Percentiles rank a stretch among this genome's conserved stretches.
These are phyloP conservation scores for Mythimna ferrago DNA, from an alignment of 2,888 invertebrate species.

Conservation along the genomic window DNA sequence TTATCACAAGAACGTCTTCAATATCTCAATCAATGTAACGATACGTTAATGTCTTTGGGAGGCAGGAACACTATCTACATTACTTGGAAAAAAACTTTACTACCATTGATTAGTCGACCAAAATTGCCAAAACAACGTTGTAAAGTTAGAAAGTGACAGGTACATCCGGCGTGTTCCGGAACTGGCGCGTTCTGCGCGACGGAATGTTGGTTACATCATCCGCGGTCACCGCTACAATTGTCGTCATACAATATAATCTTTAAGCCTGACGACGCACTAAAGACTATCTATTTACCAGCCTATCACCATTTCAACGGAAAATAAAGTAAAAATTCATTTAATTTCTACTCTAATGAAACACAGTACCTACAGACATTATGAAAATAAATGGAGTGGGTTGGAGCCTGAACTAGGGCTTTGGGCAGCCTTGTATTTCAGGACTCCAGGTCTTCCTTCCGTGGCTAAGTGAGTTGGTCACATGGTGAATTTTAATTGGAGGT, in stretches of 20 bases:
- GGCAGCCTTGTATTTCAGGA: not conserved
- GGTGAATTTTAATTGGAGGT: too few species aligned
- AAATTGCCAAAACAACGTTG: constrained; percentile 66
- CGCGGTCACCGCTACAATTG: constrained; percentile 62
- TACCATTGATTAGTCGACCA: constrained; percentile 37
- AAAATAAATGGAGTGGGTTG: not conserved
- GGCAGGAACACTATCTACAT: not conserved
- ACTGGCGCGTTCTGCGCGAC: constrained; percentile 69
- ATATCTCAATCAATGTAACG: not conserved
- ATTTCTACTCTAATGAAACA: not conserved
- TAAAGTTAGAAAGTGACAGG: constrained; percentile 76
- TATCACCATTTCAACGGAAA: not conserved
- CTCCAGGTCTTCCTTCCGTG: not conserved
- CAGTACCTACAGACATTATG: not conserved
- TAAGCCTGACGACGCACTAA: constrained; percentile 5
- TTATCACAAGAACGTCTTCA: not conserved
- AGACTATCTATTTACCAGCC: not conserved
- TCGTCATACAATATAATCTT: constrained; percentile 54
- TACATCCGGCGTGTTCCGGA: constrained; percentile 79
- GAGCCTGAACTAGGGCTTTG: not conserved
- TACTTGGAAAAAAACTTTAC: not conserved
- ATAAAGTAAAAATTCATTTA: not conserved
- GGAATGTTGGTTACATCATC: constrained; percentile 72
- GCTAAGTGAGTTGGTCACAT: not conserved
- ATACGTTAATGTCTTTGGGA: not conserved